phyloP scores from a whole-genome alignment of 1,140 invertebrate genomes.

The Ectropis grisescens region DNA sequence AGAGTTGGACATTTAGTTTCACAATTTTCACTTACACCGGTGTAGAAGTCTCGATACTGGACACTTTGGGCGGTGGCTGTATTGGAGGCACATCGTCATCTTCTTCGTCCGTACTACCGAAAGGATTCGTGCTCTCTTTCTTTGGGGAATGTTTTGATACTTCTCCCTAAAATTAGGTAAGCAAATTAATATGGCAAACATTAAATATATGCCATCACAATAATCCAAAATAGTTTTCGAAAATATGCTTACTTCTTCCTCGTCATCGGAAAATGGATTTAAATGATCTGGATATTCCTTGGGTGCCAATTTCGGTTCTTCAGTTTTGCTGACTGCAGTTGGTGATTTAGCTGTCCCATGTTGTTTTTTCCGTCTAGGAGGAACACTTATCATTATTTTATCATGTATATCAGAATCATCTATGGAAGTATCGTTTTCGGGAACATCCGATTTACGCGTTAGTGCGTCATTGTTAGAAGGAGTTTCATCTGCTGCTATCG shows the following conservation, averaged over 20 bases:
- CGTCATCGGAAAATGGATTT: conserved; percentile 84
- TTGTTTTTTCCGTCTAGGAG: conserved; percentile 53
- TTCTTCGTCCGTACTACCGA: conserved; percentile 77
- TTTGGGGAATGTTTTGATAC: conserved; percentile 15
- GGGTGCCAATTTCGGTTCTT: no score
- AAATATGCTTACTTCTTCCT: conserved; percentile 66
- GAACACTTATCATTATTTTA: conserved; percentile 47
- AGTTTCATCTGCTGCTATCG: no score
- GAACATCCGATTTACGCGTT: no score
- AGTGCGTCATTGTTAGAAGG: no score
- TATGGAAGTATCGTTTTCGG: no score
- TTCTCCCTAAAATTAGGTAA: conserved; percentile 24
- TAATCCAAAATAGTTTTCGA: background rate
- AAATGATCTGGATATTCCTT: conserved; percentile 79
- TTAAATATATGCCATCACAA: conserved; percentile 1
- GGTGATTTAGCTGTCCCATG: conserved; percentile 12
- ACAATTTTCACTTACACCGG: conserved; percentile 48
- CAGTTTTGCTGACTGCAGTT: conserved; percentile 17
- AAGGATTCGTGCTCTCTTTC: conserved; percentile 75
- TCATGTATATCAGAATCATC: no score
- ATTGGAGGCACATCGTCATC: conserved; percentile 63
- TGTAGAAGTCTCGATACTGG: conserved; percentile 20
- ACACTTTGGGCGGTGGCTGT: conserved; percentile 16
- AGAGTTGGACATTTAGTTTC: no score
- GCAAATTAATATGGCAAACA: no score